These are phyloP conservation scores for Homalodisca vitripennis DNA, from an alignment of 1,140 invertebrate genomes.

Conservation along the genomic window DNA sequence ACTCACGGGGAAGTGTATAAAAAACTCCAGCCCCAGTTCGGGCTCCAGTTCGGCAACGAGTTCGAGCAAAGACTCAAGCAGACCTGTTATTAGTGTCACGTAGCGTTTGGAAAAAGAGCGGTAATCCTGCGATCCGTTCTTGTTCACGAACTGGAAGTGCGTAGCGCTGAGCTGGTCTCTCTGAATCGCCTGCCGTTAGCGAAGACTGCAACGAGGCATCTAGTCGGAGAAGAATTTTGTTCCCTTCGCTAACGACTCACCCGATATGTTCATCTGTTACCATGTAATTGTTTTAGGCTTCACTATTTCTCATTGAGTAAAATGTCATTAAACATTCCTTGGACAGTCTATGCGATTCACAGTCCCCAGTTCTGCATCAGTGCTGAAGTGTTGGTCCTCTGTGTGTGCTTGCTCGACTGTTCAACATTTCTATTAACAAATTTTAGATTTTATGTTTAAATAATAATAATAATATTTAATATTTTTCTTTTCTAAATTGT, in stretches of 20 bases:
- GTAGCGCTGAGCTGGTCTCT: not conserved
- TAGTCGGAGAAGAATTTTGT: not conserved
- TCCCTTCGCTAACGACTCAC: slow-evolving; percentile 8
- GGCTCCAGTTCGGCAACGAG: slow-evolving; percentile 11
- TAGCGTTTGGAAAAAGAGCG: slow-evolving; percentile 40
- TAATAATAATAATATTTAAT: no score
- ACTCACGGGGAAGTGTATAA: slow-evolving; percentile 71
- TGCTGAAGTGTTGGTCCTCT: no score
- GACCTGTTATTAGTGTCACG: slow-evolving; percentile 44
- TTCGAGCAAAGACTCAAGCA: slow-evolving; percentile 35
- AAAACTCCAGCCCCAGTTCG: slow-evolving; percentile 45
- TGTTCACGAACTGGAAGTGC: not conserved
- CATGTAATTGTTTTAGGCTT: not conserved
- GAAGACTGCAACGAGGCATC: not conserved
- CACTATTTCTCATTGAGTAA: not conserved
- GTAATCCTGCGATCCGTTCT: slow-evolving; percentile 26
- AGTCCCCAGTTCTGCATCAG: not conserved
- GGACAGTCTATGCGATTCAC: not conserved
- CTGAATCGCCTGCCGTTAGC: not conserved
- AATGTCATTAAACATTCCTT: slow-evolving; percentile 14
- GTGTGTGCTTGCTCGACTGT: no score
- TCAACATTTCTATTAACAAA: no score
- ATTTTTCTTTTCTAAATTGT: no score
- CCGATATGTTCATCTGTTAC: slow-evolving; percentile 9
- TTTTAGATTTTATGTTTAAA: no score